Percentiles rank a stretch among this genome's conserved stretches.
These are phyloP conservation scores for Protobothrops mucrosquamatus DNA, from an alignment of 2,113 vertebrate genomes.

Conservation along the genomic window DNA sequence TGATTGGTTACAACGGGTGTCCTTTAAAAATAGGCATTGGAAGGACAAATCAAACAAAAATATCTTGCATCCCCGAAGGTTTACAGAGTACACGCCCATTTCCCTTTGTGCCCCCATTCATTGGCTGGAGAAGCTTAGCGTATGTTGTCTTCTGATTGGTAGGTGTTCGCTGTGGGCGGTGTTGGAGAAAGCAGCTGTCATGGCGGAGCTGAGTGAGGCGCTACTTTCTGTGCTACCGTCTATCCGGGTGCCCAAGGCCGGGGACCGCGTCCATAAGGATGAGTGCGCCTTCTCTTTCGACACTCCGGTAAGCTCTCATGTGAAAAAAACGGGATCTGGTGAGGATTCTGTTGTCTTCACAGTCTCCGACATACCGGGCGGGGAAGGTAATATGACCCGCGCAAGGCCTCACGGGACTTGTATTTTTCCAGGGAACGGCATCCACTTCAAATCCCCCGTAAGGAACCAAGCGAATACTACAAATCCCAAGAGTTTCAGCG, in stretches of 20 bases:
- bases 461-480: slow-evolving; percentile 49
- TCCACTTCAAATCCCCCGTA: neutral
- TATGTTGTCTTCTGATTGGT: slow-evolving; percentile 47
- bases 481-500: slow-evolving; percentile 37
- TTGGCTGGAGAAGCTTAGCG: slow-evolving; percentile 12
- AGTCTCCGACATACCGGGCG: slow-evolving; percentile 45
- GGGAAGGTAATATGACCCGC: slow-evolving; percentile 31
- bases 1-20: neutral
- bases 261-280: slow-evolving; percentile 97
- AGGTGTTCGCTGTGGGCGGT: slow-evolving; percentile 44
- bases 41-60: rapidly evolving
- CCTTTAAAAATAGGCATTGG: neutral
- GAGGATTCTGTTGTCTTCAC: neutral
- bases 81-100: neutral
- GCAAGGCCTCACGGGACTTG: slow-evolving; percentile 58
- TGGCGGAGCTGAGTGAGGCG: slow-evolving; percentile 92
- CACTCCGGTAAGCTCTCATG: slow-evolving; percentile 81
- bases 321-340: neutral
- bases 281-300: slow-evolving; percentile 97
- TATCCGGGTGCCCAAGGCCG: slow-evolving; percentile 91
- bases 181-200: slow-evolving; percentile 72
- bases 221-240: slow-evolving; percentile 91
- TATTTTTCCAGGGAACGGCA: slow-evolving; percentile 25
- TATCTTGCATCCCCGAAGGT: rapidly evolving
- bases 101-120: neutral